phyloP scores from a whole-genome alignment of 1,140 invertebrate genomes.

The Holotrichia oblita region DNA sequence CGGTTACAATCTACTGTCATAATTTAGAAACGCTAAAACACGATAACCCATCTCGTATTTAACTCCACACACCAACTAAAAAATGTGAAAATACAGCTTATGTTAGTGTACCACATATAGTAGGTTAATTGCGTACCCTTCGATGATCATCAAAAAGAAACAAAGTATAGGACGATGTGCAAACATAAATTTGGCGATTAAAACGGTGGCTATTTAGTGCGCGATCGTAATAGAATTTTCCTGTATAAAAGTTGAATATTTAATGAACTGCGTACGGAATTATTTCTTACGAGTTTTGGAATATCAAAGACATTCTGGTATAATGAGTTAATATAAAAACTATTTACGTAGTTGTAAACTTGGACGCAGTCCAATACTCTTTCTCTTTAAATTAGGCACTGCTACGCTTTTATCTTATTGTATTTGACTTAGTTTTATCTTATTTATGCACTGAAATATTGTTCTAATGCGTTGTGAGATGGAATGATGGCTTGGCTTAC shows the following conservation, averaged over 20 bases:
- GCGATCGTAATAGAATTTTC: neutral
- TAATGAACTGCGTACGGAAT: neutral
- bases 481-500: neutral
- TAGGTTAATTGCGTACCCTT: neutral
- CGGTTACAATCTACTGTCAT: too few species aligned
- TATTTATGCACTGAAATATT: constrained; percentile 14
- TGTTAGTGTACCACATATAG: neutral
- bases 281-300: neutral
- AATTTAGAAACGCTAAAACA: too few species aligned
- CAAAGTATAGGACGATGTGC: neutral
- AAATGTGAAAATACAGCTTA: neutral
- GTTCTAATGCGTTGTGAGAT: constrained; percentile 1
- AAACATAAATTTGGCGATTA: neutral
- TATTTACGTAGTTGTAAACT: constrained; percentile 32
- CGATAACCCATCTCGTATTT: too few species aligned
- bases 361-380: constrained; percentile 3
- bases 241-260: constrained; percentile 21
- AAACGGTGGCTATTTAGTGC: neutral
- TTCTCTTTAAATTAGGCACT: constrained; percentile 15
- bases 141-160: too few species aligned
- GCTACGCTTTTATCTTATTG: constrained; percentile 32
- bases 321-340: constrained; percentile 37
- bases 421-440: neutral
- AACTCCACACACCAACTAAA: neutral
- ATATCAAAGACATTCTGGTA: constrained; percentile 11